These are phyloP conservation scores for Staurois parvus DNA, from an alignment of 2,797 vertebrate species.

Conservation along the genomic window DNA sequence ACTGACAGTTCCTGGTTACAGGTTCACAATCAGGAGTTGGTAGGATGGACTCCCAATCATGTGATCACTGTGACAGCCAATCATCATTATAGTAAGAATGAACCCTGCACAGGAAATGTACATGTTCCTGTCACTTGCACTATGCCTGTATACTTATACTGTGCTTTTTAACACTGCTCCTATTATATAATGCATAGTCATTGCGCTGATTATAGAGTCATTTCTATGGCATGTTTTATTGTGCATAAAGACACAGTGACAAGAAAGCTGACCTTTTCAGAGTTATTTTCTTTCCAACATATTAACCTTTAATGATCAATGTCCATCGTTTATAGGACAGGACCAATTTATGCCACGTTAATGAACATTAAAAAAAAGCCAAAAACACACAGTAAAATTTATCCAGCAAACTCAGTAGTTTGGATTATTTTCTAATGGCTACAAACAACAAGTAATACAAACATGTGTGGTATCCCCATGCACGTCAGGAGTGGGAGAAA, in stretches of 20 bases:
- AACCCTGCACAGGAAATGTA: conserved; percentile 67
- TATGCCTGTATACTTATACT: conserved; percentile 73
- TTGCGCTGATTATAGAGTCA: conserved; percentile 83
- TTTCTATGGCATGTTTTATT: conserved; percentile 84
- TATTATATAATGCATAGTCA: conserved; percentile 85
- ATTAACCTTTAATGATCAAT: conserved; percentile 89
- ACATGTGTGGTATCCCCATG: no score
- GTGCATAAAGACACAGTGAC: conserved; percentile 83
- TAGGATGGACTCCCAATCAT: no score
- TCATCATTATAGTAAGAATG: no score
- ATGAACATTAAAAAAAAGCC: conserved; percentile 91
- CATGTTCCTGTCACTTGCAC: conserved; percentile 81
- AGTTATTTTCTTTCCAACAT: conserved; percentile 84
- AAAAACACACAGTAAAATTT: conserved; percentile 83
- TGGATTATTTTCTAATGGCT: conserved; percentile 82
- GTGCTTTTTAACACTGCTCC: conserved; percentile 80
- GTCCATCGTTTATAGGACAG: conserved; percentile 89
- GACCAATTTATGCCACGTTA: conserved; percentile 94
- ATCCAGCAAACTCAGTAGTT: conserved; percentile 86
- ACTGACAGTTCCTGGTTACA: no score
- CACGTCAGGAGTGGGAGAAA: no score
- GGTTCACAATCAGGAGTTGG: no score
- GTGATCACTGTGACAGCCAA: no score
- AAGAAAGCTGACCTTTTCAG: conserved; percentile 85
- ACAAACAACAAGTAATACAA: conserved; percentile 72